Percentiles rank a stretch among this genome's conserved stretches.
Conservation (phyloP, 2,888 invertebrate species). For the Reticulitermes lucifugus region DNA sequence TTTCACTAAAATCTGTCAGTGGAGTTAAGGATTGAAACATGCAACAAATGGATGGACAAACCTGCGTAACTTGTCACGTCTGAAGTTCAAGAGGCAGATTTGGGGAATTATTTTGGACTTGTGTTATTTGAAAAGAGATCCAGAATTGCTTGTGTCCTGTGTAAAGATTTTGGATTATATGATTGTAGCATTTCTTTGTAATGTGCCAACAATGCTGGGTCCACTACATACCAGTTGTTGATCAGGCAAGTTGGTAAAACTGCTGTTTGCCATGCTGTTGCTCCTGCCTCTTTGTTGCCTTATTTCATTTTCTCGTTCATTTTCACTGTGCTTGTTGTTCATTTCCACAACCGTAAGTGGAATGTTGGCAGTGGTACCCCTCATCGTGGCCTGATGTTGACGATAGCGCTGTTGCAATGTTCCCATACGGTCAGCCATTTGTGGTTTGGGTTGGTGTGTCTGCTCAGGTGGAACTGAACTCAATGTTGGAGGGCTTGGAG, state of each 20-base stretch:
- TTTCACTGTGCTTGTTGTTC: constrained; percentile 43
- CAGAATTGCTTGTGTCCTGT: too few species aligned
- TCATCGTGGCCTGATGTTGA: constrained; percentile 69
- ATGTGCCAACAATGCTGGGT: background rate
- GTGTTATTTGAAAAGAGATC: too few species aligned
- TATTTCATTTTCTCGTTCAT: constrained; percentile 26
- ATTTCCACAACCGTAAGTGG: constrained; percentile 56
- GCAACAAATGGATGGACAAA: too few species aligned
- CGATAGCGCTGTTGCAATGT: constrained; percentile 69
- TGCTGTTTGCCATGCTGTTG: constrained; percentile 41
- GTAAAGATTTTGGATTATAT: too few species aligned
- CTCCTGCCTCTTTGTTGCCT: constrained; percentile 31
- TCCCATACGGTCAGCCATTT: constrained; percentile 49
- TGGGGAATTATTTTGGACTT: too few species aligned
- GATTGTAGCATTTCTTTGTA: too few species aligned
- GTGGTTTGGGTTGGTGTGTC: constrained; percentile 21
- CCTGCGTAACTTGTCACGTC: too few species aligned
- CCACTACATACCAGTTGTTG: background rate
- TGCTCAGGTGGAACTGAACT: constrained; percentile 4
- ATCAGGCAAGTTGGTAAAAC: constrained; percentile 38
- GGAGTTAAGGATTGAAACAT: too few species aligned
- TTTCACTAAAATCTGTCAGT: too few species aligned
- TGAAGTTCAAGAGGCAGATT: too few species aligned
- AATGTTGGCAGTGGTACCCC: constrained; percentile 54
- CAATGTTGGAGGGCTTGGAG: constrained; percentile 34